Conservation (phyloP, 2,113 vertebrate genomes). For the Hypomesus transpacificus region DNA sequence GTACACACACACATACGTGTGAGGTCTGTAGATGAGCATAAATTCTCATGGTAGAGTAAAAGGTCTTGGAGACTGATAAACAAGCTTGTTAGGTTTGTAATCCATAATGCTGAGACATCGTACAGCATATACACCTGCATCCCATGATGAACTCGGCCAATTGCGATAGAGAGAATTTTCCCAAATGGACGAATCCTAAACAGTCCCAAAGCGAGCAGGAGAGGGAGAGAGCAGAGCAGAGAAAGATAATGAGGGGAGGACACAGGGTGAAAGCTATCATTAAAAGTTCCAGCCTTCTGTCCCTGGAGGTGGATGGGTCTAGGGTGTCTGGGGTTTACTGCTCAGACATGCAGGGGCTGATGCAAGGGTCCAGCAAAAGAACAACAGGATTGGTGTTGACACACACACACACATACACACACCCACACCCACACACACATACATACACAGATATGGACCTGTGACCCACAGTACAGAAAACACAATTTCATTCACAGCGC, state of each 20-base stretch:
- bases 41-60: not conserved
- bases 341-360: conserved; percentile 6
- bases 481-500: no score
- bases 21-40: no score
- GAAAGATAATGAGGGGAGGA: not conserved
- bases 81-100: no score
- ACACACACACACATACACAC: conserved; percentile 11
- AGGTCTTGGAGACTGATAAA: no score
- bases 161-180: no score
- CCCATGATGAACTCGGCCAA: no score
- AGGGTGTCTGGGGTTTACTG: conserved; percentile 16
- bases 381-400: conserved; percentile 39
- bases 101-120: no score
- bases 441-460: no score
- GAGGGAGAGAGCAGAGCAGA: conserved; percentile 14
- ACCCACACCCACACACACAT: not conserved
- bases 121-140: no score
- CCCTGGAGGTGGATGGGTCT: conserved; percentile 19
- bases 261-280: conserved; percentile 24
- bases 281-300: conserved; percentile 30
- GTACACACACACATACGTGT: not conserved
- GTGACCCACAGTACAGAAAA: no score
- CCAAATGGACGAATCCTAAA: not conserved
- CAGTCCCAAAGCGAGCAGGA: conserved; percentile 14
- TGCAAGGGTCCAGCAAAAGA: conserved; percentile 20